Evolutionary conservation across 2,797 vertebrate genomes (phyloP).

Genomic region (Gorsachius magnificus): DNA sequence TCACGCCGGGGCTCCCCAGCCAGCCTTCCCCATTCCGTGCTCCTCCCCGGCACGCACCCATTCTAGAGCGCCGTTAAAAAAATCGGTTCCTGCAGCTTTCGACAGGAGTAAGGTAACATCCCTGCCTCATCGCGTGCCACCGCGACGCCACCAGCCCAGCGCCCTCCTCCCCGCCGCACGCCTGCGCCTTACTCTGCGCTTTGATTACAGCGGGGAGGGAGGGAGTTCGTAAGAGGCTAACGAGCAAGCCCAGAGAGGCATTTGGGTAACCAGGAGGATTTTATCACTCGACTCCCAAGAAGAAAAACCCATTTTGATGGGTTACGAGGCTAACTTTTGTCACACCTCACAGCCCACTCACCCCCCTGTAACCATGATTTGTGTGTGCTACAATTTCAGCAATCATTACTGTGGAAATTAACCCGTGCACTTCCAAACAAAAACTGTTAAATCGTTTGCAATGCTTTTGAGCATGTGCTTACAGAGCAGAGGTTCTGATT

Average conservation of each 20-base stretch:
- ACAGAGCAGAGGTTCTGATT: background rate
- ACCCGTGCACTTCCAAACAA: background rate
- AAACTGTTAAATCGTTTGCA: background rate
- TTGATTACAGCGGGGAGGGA: background rate
- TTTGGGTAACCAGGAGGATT: fast-evolving
- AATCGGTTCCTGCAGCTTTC: background rate
- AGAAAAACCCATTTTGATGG: background rate
- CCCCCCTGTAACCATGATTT: background rate
- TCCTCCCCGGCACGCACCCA: too few relatives aligned
- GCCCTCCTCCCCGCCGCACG: background rate
- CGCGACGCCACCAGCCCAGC: fast-evolving
- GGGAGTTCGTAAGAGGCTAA: background rate
- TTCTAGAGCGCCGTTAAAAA: background rate
- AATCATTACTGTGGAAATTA: background rate
- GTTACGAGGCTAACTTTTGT: background rate
- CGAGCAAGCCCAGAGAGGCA: background rate
- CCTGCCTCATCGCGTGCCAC: fast-evolving
- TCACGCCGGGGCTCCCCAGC: fast-evolving
- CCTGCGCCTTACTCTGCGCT: background rate
- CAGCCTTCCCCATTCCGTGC: background rate
- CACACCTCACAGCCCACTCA: background rate
- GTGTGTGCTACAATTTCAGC: background rate
- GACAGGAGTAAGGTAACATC: fast-evolving
- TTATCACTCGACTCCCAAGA: background rate
- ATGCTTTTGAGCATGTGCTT: background rate